Evolutionary conservation across 2,797 vertebrate species (phyloP).

Genomic region (Rachycentron canadum): DNA sequence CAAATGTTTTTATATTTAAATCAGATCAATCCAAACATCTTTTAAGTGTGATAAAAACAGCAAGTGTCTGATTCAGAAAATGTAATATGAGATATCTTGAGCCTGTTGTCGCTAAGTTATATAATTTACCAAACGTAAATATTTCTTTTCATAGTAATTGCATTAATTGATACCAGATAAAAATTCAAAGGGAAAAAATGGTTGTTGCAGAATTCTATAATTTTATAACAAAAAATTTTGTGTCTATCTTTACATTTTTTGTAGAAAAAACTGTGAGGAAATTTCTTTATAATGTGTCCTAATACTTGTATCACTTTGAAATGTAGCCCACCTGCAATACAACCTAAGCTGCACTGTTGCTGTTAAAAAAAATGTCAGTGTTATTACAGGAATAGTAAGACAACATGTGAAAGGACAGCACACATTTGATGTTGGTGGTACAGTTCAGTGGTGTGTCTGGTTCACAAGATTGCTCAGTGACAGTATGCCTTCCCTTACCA

Average conservation of each 20-base stretch:
- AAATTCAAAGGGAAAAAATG: not conserved
- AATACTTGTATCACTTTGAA: constrained; percentile 45
- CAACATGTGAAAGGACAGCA: constrained; percentile 10
- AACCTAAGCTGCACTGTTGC: constrained; percentile 25
- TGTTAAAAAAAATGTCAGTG: constrained; percentile 30
- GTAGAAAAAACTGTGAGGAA: not conserved
- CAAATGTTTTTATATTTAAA: constrained; percentile 11
- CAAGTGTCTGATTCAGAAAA: not conserved
- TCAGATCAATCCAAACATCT: not conserved
- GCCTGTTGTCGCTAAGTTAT: not conserved
- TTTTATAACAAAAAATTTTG: not conserved
- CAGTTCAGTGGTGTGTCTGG: constrained; percentile 49
- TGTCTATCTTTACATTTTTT: not conserved
- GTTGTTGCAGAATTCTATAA: not conserved
- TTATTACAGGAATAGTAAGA: constrained; percentile 22
- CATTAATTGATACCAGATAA: not conserved
- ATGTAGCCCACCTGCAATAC: constrained; percentile 27
- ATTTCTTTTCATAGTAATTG: not conserved
- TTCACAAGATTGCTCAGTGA: constrained; percentile 64
- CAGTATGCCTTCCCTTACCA: constrained; percentile 56
- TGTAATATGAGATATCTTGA: not conserved
- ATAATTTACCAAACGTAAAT: not conserved
- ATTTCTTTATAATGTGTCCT: not conserved
- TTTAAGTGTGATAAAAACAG: constrained; percentile 6
- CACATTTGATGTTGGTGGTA: constrained; percentile 52